Base-by-base conservation (phyloP, 1,140 invertebrate genomes). In the Coptotermes formosanus region DNA sequence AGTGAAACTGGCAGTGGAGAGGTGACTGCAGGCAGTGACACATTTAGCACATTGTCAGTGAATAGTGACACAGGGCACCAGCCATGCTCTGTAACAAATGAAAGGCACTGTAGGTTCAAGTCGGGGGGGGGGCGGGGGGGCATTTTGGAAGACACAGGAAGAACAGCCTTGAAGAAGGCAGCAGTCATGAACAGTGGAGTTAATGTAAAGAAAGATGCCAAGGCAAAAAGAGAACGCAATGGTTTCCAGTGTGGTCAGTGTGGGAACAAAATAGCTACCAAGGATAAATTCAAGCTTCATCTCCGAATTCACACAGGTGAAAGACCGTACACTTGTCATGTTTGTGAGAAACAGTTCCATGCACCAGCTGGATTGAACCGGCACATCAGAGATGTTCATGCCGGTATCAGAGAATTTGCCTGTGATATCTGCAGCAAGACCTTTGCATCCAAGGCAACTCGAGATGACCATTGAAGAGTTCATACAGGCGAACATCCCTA, bases 361-460 rank as follows among this genome's bases (percentile, higher is more conserved):
- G 90, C 90, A 32, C 90, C 90, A 8, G 90, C 89, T 9, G 90
- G 90, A 7, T 88, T 91, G 2, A 90, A 89, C 0, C 87, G 91
- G 14, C 90, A 90, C 84, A 55, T 90, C 9, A 89, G 89, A 75
- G 93, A 94, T 85, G 94, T 94, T 0, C 95, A 95, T 88, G 93
- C 93, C 59, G 91, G 92, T 0, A 92, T 93, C 0, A 93, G 93
- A 87, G 93, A 93, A 86, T 88, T 87, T 82, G 14, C 85, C 86
- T 95, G 94, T 88, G 92, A 92, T 86, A 93, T 93, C 21, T 94
- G 94, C 88, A 93, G 92, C 0, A 95, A 94, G 94, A 93, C 92
- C 86, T 94, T 94, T 90, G 94, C 94, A 32, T 59, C 83, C 23
- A 82, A 87, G 25, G 87, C 55, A 23, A 87, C 82, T 44, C 48